Base-by-base conservation (phyloP, 2,888 invertebrate genomes). In the Mimas tiliae region DNA sequence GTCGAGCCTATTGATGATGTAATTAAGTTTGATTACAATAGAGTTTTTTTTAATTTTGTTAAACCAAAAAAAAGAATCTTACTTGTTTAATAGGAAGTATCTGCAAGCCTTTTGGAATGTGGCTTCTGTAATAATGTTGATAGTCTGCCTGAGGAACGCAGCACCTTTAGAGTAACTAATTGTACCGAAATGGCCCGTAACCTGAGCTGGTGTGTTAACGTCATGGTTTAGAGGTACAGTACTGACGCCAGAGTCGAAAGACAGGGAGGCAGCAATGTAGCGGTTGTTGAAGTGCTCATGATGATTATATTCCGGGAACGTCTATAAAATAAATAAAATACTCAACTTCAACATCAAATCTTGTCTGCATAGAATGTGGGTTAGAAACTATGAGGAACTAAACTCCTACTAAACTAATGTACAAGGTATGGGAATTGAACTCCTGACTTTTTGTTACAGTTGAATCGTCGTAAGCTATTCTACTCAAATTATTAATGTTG, bases 261-360 rank as follows among this genome's bases (percentile, higher is more conserved):
- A 81, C 62, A 97, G 89, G 0, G 95, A 96, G 0, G 82, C 83
- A 70, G 97, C 97, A 0, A 97, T 81, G 73, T 96, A 96, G 21
- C 96, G 95, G 0, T 95, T 90, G 27, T 96, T 95, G 75, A 97
- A 97, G 78, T 97, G 97, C n/a, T 96, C 94, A 21, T 95, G 93
- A 63, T 96, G 82, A 51, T 95, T 95, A 93, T 96, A 96, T 48
- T 94, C 82, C 0, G 94, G 94, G 75, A 95, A 95, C 64, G 95
- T 91, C 96, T 96, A 70, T 1, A 84, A 65, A 62, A 9, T 51
- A 58, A 45, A 21, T 47, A 51, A 55, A 3, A 14, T 12, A 55
- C 4, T 3, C 19, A 19, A 48, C 9, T 50, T 1, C 6, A n/a
- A 19, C 1, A 38, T 38, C 1, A 9, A 38, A 38, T 38, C 9